Conservation (phyloP, 2,113 vertebrate genomes). For the Corythaixoides concolor region DNA sequence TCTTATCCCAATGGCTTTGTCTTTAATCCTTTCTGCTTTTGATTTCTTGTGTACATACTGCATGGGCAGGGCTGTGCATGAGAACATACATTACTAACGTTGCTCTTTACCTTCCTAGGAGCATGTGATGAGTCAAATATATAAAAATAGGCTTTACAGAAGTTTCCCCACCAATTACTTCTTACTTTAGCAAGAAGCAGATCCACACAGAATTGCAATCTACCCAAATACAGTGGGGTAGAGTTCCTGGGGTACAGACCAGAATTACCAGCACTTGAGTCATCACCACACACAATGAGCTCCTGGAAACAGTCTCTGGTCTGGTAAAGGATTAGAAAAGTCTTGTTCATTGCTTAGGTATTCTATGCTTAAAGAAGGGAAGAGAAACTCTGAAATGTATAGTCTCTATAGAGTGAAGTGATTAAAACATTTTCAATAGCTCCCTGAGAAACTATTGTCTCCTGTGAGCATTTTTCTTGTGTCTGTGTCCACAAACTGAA, state of each 20-base stretch:
- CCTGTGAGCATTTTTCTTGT: neutral
- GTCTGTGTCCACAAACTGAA: neutral
- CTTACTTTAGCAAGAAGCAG: neutral
- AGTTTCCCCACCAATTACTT: neutral
- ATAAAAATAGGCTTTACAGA: neutral
- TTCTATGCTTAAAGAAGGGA: neutral
- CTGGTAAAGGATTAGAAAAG: neutral
- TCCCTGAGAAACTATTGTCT: neutral
- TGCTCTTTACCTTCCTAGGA: conserved; percentile 11
- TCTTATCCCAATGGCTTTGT: neutral
- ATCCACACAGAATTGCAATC: neutral
- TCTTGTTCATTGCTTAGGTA: neutral
- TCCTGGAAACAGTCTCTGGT: neutral
- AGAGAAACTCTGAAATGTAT: neutral
- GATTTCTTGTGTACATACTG: conserved; percentile 22
- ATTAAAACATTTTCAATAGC: neutral
- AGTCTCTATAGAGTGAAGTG: neutral
- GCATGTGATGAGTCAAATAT: neutral
- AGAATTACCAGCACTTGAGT: neutral
- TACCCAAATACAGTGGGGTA: neutral
- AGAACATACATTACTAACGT: neutral
- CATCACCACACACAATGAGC: neutral
- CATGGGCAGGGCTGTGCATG: neutral
- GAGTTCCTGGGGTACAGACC: neutral
- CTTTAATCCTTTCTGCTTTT: conserved; percentile 31